Conservation (phyloP, 2,797 vertebrate species). For the Chelmon rostratus region DNA sequence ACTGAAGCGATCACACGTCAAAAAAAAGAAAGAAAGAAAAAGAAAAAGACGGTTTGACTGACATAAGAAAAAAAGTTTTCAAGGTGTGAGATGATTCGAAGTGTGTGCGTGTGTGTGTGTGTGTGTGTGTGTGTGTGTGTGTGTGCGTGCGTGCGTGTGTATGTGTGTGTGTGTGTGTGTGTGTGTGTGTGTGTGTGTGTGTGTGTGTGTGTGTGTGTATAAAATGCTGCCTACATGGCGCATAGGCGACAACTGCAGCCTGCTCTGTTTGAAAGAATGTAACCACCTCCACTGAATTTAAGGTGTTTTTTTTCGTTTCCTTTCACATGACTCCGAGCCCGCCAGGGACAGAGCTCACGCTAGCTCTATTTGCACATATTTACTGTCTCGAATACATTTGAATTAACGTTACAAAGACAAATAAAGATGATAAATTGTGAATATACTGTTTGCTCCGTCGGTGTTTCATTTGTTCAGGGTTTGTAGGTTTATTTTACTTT, state of each 20-base stretch:
- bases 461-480: not conserved
- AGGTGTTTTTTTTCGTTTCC: not conserved
- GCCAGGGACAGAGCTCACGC: not conserved
- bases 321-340: not conserved
- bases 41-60: not conserved
- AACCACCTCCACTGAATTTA: constrained; percentile 17
- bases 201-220: too few species aligned
- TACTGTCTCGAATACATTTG: not conserved
- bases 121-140: constrained; percentile 8
- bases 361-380: not conserved
- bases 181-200: too few species aligned
- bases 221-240: constrained; percentile 45
- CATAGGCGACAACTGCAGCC: constrained; percentile 66
- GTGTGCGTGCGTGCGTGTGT: constrained; percentile 22
- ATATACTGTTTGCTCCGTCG: not conserved
- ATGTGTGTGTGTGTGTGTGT: not conserved
- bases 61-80: not conserved
- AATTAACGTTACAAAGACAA: constrained; percentile 8
- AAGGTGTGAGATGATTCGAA: not conserved
- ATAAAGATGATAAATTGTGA: not conserved
- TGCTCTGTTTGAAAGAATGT: constrained; percentile 31
- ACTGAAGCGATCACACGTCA: constrained; percentile 3
- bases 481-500: not conserved
- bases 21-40: not conserved
- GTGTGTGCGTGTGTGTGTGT: constrained; percentile 14